Evolutionary conservation across 2,888 invertebrate species (phyloP), one percentile per base, ranked within the genome.

Genomic region (Alloplasta piceator): DNA sequence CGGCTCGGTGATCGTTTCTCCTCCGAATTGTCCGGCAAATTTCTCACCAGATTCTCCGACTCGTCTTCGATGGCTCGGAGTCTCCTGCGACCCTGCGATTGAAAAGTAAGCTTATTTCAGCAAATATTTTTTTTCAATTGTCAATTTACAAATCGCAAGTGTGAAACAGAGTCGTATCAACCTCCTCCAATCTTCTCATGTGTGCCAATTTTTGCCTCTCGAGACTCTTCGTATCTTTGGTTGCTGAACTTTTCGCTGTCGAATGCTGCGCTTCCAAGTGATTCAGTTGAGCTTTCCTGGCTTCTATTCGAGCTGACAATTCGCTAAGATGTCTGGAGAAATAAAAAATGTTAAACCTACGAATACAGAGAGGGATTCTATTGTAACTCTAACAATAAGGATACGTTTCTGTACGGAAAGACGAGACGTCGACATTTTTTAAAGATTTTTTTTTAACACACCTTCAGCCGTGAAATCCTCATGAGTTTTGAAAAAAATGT

Each of bases 21-120:
- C 61, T 91, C 90, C 12, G 81, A 84, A 80, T 90, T 90, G 61
- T 87, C 88, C 43, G 83, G 82, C 26, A 85, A 84, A 72, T 91
- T 90, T 81, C 88, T 88, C 14, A 89, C 86, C 63, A 92, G 83
- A 72, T 88, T 89, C 50, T 94, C 94, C n/a, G 96, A 89, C 85
- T 95, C 95, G 75, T 93, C 94, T 82, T 97, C 96, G 82, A 96
- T 94, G 7, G 90, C 89, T 86, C 95, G 95, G 60, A 96, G 93
- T 90, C 95, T 94, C 68, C 94, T 94, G 48, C 96, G 94, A 79
- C 95, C 92, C 93, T 93, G 84, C 64, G 83, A 78, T 83, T 43
- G 66, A 81, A 74, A 68, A 26, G 74, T 26, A 58, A 72, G 68
- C 76, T 56, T 52, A 52, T 41, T 46, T 60, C 5, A 52, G 10